Evolutionary conservation across 1,140 invertebrate genomes (phyloP).

Genomic region (Brachionus calyciflorus): DNA sequence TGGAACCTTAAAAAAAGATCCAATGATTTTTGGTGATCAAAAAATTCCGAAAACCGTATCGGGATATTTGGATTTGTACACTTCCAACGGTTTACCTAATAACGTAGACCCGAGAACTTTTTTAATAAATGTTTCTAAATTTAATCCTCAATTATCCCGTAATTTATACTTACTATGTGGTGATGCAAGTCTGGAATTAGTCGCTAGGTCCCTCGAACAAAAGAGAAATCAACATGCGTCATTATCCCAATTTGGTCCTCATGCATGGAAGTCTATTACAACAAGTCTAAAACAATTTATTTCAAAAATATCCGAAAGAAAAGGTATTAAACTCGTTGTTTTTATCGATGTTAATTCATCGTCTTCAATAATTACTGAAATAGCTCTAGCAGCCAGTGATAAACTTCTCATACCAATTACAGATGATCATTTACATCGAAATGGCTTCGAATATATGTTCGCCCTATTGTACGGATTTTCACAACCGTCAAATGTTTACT

Average conservation of each 20-base stretch:
- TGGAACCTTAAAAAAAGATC: slow-evolving; percentile 23
- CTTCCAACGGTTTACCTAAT: slow-evolving; percentile 5
- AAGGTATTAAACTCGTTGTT: slow-evolving; percentile 32
- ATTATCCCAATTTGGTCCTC: not conserved
- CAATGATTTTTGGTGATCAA: slow-evolving; percentile 21
- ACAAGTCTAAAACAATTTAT: slow-evolving; percentile 20
- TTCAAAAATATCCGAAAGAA: slow-evolving; percentile 16
- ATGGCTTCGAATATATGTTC: slow-evolving; percentile 43
- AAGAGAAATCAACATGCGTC: slow-evolving; percentile 17
- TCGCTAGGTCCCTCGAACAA: not conserved
- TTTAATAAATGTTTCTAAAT: slow-evolving; percentile 42
- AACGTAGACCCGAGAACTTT: slow-evolving; percentile 39
- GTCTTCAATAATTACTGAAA: slow-evolving; percentile 31
- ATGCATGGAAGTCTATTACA: slow-evolving; percentile 39
- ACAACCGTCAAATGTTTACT: slow-evolving; percentile 24
- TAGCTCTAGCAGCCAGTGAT: slow-evolving; percentile 17
- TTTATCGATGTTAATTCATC: slow-evolving; percentile 46
- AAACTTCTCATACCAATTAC: slow-evolving; percentile 23
- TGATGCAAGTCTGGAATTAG: slow-evolving; percentile 32
- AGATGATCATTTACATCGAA: slow-evolving; percentile 41
- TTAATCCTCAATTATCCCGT: slow-evolving; percentile 6
- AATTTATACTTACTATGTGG: slow-evolving; percentile 46
- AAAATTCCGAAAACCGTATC: slow-evolving; percentile 25
- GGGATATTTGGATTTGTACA: slow-evolving; percentile 40
- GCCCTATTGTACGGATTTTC: slow-evolving; percentile 20